Evolutionary conservation across 2,113 vertebrate genomes (phyloP).

Genomic region (Phocoena sinus): DNA sequence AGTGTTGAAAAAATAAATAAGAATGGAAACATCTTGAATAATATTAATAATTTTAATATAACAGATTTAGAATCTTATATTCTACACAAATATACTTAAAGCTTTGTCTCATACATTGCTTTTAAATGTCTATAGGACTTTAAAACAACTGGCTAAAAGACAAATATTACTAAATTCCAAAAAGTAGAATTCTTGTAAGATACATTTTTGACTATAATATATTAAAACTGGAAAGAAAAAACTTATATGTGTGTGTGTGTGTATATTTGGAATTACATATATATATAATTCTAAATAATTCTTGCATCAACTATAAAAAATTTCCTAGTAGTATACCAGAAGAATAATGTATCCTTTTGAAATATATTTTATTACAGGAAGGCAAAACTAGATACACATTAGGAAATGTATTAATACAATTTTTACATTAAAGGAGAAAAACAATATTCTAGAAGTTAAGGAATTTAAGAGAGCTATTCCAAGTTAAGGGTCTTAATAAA

Average conservation of each 20-base stretch:
- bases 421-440: neutral
- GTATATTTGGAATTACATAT: too few relatives aligned
- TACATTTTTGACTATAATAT: neutral
- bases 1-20: neutral
- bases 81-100: neutral
- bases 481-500: neutral
- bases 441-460: neutral
- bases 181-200: neutral
- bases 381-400: neutral
- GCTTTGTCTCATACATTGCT: neutral
- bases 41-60: neutral
- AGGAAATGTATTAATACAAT: neutral
- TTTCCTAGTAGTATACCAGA: neutral
- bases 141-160: neutral
- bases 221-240: neutral
- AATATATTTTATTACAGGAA: neutral
- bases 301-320: neutral
- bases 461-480: neutral
- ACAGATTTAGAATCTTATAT: neutral
- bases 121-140: neutral
- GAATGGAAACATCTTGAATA: neutral
- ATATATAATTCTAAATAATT: neutral
- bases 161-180: neutral
- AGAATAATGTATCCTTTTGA: neutral
- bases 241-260: neutral